Evolutionary conservation across 1,140 invertebrate genomes (phyloP).

Genomic region (Trichonephila clavata): DNA sequence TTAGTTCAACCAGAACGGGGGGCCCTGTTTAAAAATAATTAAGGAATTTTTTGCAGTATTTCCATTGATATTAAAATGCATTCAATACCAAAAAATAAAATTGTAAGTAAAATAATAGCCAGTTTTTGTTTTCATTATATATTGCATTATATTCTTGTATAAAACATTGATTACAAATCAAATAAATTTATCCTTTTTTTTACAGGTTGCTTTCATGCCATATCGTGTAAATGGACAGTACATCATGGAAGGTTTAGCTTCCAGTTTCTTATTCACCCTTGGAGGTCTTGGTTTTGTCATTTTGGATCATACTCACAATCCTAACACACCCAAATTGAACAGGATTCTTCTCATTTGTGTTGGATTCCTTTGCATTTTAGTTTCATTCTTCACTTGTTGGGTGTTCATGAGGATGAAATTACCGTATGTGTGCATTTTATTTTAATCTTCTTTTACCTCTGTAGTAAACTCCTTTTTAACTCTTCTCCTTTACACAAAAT

Average conservation of each 20-base stretch:
- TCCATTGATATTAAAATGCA: too few relatives aligned
- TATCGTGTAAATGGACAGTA: conserved; percentile 99
- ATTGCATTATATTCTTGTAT: background rate
- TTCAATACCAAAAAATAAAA: too few relatives aligned
- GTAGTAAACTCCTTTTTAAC: too few relatives aligned
- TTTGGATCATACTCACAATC: conserved; percentile 95
- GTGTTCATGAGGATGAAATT: conserved; percentile 99
- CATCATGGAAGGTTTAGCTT: conserved; percentile 98
- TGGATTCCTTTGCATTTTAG: conserved; percentile 94
- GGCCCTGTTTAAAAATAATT: too few relatives aligned
- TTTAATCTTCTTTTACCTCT: background rate
- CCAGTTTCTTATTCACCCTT: conserved; percentile 97
- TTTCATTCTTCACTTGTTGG: conserved; percentile 98
- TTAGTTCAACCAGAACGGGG: too few relatives aligned
- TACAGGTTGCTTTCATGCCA: conserved; percentile 97
- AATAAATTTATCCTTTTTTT: conserved; percentile 55
- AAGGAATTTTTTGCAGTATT: too few relatives aligned
- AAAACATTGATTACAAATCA: background rate
- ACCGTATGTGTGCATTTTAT: conserved; percentile 85
- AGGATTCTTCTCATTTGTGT: conserved; percentile 94
- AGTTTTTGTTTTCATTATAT: too few relatives aligned
- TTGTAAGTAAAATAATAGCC: too few relatives aligned
- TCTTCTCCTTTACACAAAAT: too few relatives aligned
- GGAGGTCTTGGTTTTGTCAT: conserved; percentile 98
- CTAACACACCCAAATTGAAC: conserved; percentile 95